Evolutionary conservation across 2,797 vertebrate species (phyloP), one percentile per base, ranked within the genome.

Genomic region (Danio albolineatus): DNA sequence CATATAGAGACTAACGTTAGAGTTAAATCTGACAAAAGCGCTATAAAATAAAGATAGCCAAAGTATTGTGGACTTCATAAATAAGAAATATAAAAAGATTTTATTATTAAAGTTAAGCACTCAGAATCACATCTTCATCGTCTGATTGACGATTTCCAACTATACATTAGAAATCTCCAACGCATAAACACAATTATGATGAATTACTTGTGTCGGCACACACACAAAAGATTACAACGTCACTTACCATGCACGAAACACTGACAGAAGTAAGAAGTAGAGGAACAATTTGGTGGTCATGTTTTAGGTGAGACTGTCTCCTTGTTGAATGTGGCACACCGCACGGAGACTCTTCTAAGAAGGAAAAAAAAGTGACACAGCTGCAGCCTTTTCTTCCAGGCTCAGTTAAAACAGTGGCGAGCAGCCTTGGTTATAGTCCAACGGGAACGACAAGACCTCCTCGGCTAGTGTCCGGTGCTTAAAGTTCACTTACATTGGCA

Each of bases 221-320:
- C 28, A 28, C 28, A 53, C 28, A 69, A 9, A 57, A 5, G 13
- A 19, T 38, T 66, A n/a, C 60, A 61, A 49, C 64, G 46, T 7
- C 87, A 95, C 97, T 96, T 90, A 99, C 97, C 97, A 91, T 49
- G 93, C 93, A 73, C 92, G 90, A 64, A 97, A 94, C 75, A 93
- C 93, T 0, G 94, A 95, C 82, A 97, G 91, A 59, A 98, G 93
- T 82, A 94, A 90, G 83, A 96, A 86, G 81, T 88, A 86, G 65
- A 90, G 85, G 87, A 96, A 84, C 44, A 94, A 91, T 90, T 85
- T 95, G 85, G 92, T 84, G 81, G 94, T 90, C 96, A 97, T 98
- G 89, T 88, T 94, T 79, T 91, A 83, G 79, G 75, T 85, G 83
- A 76, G 85, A 82, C 70, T 75, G 85, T 82, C 80, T 87, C 85